Percentiles rank a stretch among this genome's conserved stretches.
Evolutionary conservation across 2,797 vertebrate genomes (phyloP).

Genomic region (Poeciliopsis turneri): DNA sequence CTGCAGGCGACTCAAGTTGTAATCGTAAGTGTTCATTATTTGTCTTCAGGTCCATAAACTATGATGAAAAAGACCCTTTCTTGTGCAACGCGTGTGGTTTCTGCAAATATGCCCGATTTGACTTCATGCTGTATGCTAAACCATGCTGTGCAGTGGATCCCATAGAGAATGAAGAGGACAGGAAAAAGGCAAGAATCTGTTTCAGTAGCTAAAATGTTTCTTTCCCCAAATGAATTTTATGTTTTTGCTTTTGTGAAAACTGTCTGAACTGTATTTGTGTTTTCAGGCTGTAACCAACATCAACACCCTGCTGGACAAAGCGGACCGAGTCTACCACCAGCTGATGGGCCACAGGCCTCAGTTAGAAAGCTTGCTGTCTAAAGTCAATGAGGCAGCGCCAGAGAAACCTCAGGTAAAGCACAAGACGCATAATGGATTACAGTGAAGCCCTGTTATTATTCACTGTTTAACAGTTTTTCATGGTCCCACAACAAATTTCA

Average conservation of each 20-base stretch:
- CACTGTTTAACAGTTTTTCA: background rate
- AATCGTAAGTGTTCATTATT: background rate
- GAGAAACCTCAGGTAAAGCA: constrained; percentile 94
- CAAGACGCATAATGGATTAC: background rate
- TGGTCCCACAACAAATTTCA: background rate
- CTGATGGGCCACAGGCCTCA: constrained; percentile 98
- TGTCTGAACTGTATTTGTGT: background rate
- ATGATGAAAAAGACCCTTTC: constrained; percentile 98
- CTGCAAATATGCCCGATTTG: constrained; percentile 98
- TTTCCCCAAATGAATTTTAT: background rate
- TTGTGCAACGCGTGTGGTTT: constrained; percentile 98
- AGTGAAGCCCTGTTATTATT: too few species aligned
- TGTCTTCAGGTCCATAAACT: constrained; percentile 92
- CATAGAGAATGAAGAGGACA: constrained; percentile 97
- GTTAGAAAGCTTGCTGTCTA: constrained; percentile 94
- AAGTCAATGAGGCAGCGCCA: constrained; percentile 97
- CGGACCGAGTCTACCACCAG: constrained; percentile 97
- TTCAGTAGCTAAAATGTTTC: background rate
- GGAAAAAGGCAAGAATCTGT: constrained; percentile 88
- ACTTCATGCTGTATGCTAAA: constrained; percentile 98
- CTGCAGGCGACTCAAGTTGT: background rate
- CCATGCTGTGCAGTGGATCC: constrained; percentile 98
- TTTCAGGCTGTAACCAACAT: constrained; percentile 97
- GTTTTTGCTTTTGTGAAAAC: background rate
- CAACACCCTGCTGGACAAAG: constrained; percentile 97